A percentile compares a stretch with the other conserved stretches of the same genome.
phyloP scores from a whole-genome alignment of 2,113 vertebrate species.

The Chauna torquata region DNA sequence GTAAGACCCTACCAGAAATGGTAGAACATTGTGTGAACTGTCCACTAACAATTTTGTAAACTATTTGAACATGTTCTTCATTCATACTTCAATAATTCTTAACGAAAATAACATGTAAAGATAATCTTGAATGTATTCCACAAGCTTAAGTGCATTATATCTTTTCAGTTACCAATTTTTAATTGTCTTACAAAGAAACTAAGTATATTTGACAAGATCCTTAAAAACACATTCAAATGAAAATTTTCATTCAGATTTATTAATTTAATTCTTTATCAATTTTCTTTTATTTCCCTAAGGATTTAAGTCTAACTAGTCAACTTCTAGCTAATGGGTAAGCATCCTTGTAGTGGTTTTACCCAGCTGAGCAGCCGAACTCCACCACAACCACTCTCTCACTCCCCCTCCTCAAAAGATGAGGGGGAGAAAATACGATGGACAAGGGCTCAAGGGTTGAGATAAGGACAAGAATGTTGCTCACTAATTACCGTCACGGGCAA shows the following conservation, averaged over 20 bases:
- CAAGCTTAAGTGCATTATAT: not conserved
- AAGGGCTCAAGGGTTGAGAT: too few relatives aligned
- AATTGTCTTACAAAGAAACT: not conserved
- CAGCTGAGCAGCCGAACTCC: too few relatives aligned
- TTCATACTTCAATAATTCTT: not conserved
- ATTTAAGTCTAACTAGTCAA: not conserved
- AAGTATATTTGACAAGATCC: not conserved
- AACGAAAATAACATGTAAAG: not conserved
- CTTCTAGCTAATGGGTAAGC: not conserved
- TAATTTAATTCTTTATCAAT: not conserved
- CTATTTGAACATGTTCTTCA: not conserved
- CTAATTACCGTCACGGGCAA: too few relatives aligned
- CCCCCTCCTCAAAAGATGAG: too few relatives aligned
- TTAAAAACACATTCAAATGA: not conserved
- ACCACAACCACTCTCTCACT: too few relatives aligned
- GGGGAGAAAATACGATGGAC: too few relatives aligned
- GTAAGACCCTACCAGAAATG: not conserved
- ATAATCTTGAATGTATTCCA: not conserved
- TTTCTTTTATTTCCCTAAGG: not conserved
- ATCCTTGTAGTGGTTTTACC: too few relatives aligned
- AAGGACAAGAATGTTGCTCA: too few relatives aligned
- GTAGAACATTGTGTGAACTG: not conserved
- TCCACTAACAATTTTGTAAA: not conserved
- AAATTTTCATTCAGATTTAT: not conserved
- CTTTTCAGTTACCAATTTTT: not conserved